A percentile compares a stretch with the other conserved stretches of the same genome.
phyloP scores from a whole-genome alignment of 2,888 invertebrate species.

The Busseola fusca region DNA sequence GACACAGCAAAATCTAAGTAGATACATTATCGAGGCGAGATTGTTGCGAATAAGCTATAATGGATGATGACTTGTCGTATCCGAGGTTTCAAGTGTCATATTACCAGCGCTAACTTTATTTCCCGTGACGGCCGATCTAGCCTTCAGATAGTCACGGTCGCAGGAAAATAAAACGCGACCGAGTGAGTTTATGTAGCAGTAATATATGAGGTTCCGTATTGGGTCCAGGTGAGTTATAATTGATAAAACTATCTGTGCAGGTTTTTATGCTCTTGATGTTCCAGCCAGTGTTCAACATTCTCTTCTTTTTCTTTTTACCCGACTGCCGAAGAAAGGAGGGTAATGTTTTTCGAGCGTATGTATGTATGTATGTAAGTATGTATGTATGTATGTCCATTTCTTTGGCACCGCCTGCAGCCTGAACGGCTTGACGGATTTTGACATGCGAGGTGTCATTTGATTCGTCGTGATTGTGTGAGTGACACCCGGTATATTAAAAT shows the following conservation, averaged over 20 bases:
- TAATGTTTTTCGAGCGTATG: no score
- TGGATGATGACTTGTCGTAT: conserved; percentile 74
- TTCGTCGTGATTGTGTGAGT: no score
- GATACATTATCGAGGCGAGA: conserved; percentile 67
- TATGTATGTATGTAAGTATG: no score
- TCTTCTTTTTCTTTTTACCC: neutral
- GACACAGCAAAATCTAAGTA: conserved; percentile 68
- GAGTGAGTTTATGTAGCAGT: conserved; percentile 41
- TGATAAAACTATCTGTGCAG: conserved; percentile 18
- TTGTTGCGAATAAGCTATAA: conserved; percentile 72
- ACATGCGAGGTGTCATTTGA: no score
- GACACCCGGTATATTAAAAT: no score
- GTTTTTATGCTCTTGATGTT: neutral
- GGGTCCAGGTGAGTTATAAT: neutral
- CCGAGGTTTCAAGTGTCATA: conserved; percentile 69
- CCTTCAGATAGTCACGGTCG: conserved; percentile 67
- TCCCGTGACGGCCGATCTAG: conserved; percentile 66
- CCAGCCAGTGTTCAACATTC: neutral
- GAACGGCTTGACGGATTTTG: no score
- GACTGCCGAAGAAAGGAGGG: no score
- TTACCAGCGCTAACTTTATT: conserved; percentile 73
- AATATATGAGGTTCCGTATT: conserved; percentile 43
- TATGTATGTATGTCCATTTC: no score
- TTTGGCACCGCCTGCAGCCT: no score
- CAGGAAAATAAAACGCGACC: conserved; percentile 62